Conservation (phyloP, 2,888 invertebrate genomes). For the Sesia bembeciformis region DNA sequence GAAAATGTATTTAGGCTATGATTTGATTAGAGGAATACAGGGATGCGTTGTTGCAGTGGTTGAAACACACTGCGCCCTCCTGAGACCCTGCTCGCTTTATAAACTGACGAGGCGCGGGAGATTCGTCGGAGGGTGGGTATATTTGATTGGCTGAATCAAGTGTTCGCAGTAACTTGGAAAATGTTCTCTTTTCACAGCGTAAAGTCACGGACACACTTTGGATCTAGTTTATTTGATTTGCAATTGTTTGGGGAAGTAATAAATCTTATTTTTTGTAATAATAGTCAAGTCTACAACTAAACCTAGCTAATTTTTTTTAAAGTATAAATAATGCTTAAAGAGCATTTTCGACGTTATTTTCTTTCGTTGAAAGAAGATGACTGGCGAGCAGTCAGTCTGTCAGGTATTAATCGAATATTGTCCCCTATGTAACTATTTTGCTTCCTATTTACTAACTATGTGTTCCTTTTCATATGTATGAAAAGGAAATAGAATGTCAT, state of each 20-base stretch:
- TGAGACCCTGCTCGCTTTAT: slow-evolving; percentile 45
- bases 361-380: too few species aligned
- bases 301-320: too few species aligned
- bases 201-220: slow-evolving; percentile 52
- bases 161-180: slow-evolving; percentile 75
- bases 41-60: slow-evolving; percentile 35
- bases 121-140: slow-evolving; percentile 63
- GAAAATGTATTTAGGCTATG: neutral
- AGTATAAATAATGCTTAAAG: too few species aligned
- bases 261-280: too few species aligned
- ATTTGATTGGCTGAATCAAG: slow-evolving; percentile 80
- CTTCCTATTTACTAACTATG: too few species aligned
- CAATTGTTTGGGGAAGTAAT: neutral
- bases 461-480: too few species aligned
- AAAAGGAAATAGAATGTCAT: too few species aligned
- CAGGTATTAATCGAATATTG: too few species aligned
- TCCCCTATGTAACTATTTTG: too few species aligned
- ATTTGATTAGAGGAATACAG: slow-evolving; percentile 2
- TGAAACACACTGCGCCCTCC: slow-evolving; percentile 47
- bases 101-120: slow-evolving; percentile 70
- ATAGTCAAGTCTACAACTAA: too few species aligned
- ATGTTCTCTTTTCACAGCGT: slow-evolving; percentile 57
- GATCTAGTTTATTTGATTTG: neutral
- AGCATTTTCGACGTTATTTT: too few species aligned
- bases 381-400: too few species aligned